These are phyloP conservation scores for Origma solitaria DNA, from an alignment of 2,113 vertebrate species.

Conservation along the genomic window DNA sequence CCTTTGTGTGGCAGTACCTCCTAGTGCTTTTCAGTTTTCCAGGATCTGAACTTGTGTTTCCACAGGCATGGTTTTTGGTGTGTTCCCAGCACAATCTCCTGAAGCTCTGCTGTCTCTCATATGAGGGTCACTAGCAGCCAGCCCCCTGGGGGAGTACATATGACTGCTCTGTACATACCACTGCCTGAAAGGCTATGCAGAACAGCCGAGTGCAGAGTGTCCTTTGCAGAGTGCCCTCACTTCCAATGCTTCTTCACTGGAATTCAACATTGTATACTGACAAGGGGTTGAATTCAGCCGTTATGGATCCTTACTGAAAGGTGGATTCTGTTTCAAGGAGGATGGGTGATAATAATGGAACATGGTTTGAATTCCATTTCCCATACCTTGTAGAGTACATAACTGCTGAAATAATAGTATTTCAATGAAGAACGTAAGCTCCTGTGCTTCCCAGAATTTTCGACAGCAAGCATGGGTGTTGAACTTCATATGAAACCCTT, in stretches of 20 bases:
- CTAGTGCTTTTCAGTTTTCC: background rate
- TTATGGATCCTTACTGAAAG: background rate
- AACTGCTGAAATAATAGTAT: background rate
- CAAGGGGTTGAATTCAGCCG: background rate
- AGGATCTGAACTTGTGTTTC: background rate
- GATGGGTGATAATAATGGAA: background rate
- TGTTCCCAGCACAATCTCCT: background rate
- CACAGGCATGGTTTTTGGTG: accelerated
- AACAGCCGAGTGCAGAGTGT: background rate
- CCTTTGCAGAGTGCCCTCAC: background rate
- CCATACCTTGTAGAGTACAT: background rate
- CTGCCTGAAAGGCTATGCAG: background rate
- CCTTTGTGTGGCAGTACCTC: background rate
- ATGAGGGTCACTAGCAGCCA: background rate
- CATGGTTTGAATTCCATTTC: background rate
- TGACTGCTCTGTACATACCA: background rate
- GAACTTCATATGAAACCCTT: background rate
- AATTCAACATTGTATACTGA: background rate
- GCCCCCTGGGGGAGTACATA: too few species aligned
- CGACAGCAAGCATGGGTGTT: background rate
- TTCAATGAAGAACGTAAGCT: background rate
- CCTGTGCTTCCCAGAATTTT: background rate
- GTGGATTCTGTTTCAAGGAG: background rate
- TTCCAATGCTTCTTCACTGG: background rate
- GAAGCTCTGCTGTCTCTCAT: background rate